Evolutionary conservation across 2,888 invertebrate genomes (phyloP).

Genomic region (Trichogramma evanescens): DNA sequence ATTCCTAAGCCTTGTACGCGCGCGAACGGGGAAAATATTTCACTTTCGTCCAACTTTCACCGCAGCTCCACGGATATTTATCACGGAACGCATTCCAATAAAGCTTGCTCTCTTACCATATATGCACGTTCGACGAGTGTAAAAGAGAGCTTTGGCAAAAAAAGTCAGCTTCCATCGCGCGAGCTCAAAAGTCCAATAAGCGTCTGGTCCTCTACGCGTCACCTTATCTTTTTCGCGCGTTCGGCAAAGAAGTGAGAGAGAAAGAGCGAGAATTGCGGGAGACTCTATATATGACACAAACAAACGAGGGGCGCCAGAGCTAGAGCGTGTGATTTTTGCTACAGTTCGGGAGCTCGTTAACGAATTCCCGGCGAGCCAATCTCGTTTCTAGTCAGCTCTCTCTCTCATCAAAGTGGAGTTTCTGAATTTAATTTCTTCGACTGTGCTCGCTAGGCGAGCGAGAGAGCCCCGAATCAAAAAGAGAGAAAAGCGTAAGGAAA

Average conservation of each 20-base stretch:
- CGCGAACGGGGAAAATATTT: too few species aligned
- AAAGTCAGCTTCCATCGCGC: not conserved
- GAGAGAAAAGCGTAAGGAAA: slow-evolving; percentile 15
- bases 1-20: too few species aligned
- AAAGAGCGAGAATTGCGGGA: not conserved
- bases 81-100: too few species aligned
- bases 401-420: slow-evolving; percentile 35
- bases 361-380: slow-evolving; percentile 30
- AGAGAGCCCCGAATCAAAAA: not conserved
- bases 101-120: too few species aligned
- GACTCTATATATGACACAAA: slow-evolving; percentile 14
- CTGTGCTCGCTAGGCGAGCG: slow-evolving; percentile 8
- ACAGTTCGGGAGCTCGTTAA: slow-evolving; percentile 25
- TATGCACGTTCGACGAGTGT: too few species aligned
- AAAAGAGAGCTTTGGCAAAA: not conserved
- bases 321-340: slow-evolving; percentile 6
- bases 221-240: too few species aligned
- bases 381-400: slow-evolving; percentile 14
- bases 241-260: not conserved
- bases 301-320: not conserved
- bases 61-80: too few species aligned
- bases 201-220: slow-evolving; percentile 1
- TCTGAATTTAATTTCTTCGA: slow-evolving; percentile 43
- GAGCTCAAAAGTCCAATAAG: slow-evolving; percentile 10
- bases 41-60: too few species aligned